Base-by-base conservation (phyloP, 64 coral and sea anemone genomes). In the Trachythela sp. region DNA sequence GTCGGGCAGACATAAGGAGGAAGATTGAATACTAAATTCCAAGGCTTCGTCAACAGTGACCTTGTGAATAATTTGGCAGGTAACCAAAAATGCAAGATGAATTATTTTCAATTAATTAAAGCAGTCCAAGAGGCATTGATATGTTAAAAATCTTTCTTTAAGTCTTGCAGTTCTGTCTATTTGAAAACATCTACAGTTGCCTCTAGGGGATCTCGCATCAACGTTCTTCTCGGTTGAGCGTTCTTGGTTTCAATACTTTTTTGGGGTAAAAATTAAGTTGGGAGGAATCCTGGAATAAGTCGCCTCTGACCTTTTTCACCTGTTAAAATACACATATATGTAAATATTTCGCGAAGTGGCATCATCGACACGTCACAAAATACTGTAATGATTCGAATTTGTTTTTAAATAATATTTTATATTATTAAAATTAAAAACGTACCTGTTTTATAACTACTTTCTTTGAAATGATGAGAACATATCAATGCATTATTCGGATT, bases 101-200 rank as follows among this genome's bases (percentile, higher is more conserved):
- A 18, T 64, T 64, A 5, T 64, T 64, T 64, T 64, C 56, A 64
- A 64, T 64, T n/a, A n/a, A n/a, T n/a, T 64, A 64, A 18, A 64
- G 22, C 56, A 64, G 56, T 64, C 56, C 56, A 64, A 64, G 56
- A 18, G 56, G 1, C 13, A 18, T 18, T 64, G 56, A 64, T 18
- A n/a, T 64, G 56, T 64, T 64, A 18, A 64, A 64, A 64, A 18
- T 64, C 56, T 64, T 59, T 59, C 54, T 59, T 64, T 64, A 64
- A 64, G 24, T 64, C 56, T 64, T 64, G 56, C 22, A 64, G 56
- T 26, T 64, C 56, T 18, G 56, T 64, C 13, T 64, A 64, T 64
- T 64, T 64, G 22, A 18, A 64, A 10, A 64, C 56, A 64, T 64
- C 7, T 18, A 64, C 13, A 64, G 20, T 64, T 64, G 26, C 22